These are phyloP conservation scores for Alsophila aescularia DNA, from an alignment of 2,888 invertebrate genomes.

Conservation along the genomic window DNA sequence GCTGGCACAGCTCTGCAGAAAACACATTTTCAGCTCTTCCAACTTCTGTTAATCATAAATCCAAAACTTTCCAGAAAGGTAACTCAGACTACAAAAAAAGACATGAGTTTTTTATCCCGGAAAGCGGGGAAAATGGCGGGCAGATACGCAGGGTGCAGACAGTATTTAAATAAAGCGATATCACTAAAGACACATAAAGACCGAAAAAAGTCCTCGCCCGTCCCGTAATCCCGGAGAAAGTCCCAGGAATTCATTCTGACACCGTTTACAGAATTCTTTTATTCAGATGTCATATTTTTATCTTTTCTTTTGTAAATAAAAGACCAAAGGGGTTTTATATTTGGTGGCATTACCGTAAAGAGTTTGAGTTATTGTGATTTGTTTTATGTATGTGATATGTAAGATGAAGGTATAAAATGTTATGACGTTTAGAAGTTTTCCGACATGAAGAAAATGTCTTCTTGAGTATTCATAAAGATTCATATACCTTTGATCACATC, in stretches of 20 bases:
- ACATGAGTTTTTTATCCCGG: no score
- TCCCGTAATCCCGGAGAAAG: constrained; percentile 31
- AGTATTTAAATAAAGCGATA: constrained; percentile 8
- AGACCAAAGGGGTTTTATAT: constrained; percentile 55
- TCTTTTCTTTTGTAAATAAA: constrained; percentile 56
- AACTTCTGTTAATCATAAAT: no score
- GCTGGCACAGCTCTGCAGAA: no score
- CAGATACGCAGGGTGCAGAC: background rate
- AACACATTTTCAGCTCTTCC: no score
- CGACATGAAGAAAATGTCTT: no score
- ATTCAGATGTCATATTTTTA: constrained; percentile 58
- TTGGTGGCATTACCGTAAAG: constrained; percentile 32
- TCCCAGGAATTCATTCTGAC: constrained; percentile 41
- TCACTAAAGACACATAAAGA: constrained; percentile 6
- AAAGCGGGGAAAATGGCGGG: background rate
- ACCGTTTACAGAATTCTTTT: constrained; percentile 45
- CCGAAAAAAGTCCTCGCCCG: constrained; percentile 19
- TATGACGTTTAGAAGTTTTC: no score
- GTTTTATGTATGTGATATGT: no score
- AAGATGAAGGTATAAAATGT: no score
- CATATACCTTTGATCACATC: no score
- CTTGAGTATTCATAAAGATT: no score
- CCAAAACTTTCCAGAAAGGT: no score
- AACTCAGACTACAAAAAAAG: no score
- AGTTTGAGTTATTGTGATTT: constrained; percentile 35